Percentiles rank a stretch among this genome's conserved stretches.
These are phyloP conservation scores for Minunthozetes semirufus DNA, from an alignment of 2,888 invertebrate genomes.

Conservation along the genomic window DNA sequence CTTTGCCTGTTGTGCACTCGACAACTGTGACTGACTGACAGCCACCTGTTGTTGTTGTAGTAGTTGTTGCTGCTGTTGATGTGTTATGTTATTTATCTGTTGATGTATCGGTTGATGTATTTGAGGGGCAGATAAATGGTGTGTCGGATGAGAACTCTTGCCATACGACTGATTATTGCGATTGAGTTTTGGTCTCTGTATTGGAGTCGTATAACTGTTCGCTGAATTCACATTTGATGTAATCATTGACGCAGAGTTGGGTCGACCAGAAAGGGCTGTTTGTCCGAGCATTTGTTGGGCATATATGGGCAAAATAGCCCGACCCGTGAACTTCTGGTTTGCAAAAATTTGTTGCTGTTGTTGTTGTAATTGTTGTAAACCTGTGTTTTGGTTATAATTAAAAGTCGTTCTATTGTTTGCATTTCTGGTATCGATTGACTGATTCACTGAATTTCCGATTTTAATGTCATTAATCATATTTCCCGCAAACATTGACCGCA, in stretches of 20 bases:
- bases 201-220: conserved; percentile 40
- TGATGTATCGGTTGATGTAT: conserved; percentile 7
- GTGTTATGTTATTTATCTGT: not conserved
- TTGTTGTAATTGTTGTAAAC: conserved; percentile 36
- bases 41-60: not conserved
- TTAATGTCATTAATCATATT: conserved; percentile 3
- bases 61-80: not conserved
- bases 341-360: conserved; percentile 38
- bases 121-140: not conserved
- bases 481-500: conserved; percentile 5
- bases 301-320: conserved; percentile 38
- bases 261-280: conserved; percentile 36
- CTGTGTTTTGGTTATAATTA: not conserved
- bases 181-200: conserved; percentile 40
- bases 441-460: conserved; percentile 11
- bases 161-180: conserved; percentile 5
- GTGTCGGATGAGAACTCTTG: conserved; percentile 1
- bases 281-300: conserved; percentile 37
- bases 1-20: conserved; percentile 44
- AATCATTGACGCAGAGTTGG: conserved; percentile 37
- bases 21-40: conserved; percentile 37
- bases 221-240: conserved; percentile 37
- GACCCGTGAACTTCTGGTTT: conserved; percentile 34
- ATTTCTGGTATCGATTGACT: not conserved
- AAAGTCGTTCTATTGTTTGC: not conserved